Evolutionary conservation across 2,888 invertebrate genomes (phyloP), one percentile per base, ranked within the genome.

Genomic region (Apeira syringaria): DNA sequence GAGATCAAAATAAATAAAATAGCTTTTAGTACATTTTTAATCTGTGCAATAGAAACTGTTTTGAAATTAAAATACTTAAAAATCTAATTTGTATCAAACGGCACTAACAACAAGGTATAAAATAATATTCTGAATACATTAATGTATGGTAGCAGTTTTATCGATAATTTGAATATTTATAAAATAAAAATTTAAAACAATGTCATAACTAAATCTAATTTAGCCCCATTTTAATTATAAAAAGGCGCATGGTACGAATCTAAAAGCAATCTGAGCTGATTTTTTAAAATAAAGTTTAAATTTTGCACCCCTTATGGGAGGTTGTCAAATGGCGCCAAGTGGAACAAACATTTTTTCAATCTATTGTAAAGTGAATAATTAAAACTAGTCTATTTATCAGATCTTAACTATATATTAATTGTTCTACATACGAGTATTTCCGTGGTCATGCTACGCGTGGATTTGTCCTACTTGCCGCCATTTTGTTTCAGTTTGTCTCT

Each of bases 251-350:
- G 56, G 47, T 61, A 57, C 50, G 43, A 38, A 48, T 52, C 40
- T 53, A 58, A 38, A 75, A 73, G 72, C 74, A 55, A 42, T 61
- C 47, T 57, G 64, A 66, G 68, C 61, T 50, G 53, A 50, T 40
- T 55, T 59, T 53, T 44, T 46, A 44, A 68, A 59, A 55, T 28
- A 37, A 28, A 25, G 34, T 27, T 39, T 32, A 22, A 45, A 35
- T 36, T 61, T 64, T 36, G 56, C 55, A 45, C 57, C 56, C 62
- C 53, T 42, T 53, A 43, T 41, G 20, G 53, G 61, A 64, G 59
- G 39, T 47, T 51, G 47, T 64, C 46, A 32, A 31, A 60, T 45
- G 43, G 30, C 45, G 48, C 35, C 50, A 53, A 50, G 34, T 28
- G 17, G 24, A 27, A 9, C 24, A 24, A 39, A 30, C 18, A 26